Base-by-base conservation (phyloP, 2,888 invertebrate genomes). In the Podotricha telesiphe region DNA sequence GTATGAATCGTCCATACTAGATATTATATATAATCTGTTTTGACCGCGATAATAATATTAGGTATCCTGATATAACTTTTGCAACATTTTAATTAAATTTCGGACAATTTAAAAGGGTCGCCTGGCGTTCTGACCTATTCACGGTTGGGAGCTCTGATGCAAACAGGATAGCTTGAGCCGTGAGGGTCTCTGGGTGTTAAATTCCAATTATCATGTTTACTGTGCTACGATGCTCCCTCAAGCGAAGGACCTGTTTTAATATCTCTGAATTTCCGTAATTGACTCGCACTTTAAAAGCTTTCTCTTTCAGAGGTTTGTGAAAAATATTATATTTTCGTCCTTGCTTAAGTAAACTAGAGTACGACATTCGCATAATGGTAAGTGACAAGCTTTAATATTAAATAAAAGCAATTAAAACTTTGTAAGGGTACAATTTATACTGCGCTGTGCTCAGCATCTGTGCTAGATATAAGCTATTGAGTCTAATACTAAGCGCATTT, bases 51-150 rank as follows among this genome's bases (percentile, higher is more conserved):
- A 77, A 75, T 75, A 77, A 77, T 78, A 78, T 77, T 76, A 73
- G 77, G 75, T 48, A 65, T 68, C 75, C 77, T 40, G 65, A 81
- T 79, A 82, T 77, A 81, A 82, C 79, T 83, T 83, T 62, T 79
- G 79, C 77, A 84, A 83, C 82, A 79, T 82, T 87, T 86, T 87
- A 87, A 89, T 89, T 88, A 89, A 87, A 86, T 87, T 87, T 86
- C 79, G 77, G 82, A 79, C 80, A 78, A 83, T 84, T 83, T 82
- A 78, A 82, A 87, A 88, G 86, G 86, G 85, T 85, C 82, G 84
- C 80, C 83, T 82, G 80, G 82, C 81, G 78, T 82, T 78, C 81
- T 84, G 85, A 82, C 86, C 83, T 82, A 80, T 83, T 86, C 84
- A 84, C 82, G 83, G 84, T 79, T 82, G 83, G 80, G 76, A 71